Percentiles rank a stretch among this genome's conserved stretches.
These are phyloP conservation scores for Phrixothrix hirtus DNA, from an alignment of 2,888 invertebrate species.

Conservation along the genomic window DNA sequence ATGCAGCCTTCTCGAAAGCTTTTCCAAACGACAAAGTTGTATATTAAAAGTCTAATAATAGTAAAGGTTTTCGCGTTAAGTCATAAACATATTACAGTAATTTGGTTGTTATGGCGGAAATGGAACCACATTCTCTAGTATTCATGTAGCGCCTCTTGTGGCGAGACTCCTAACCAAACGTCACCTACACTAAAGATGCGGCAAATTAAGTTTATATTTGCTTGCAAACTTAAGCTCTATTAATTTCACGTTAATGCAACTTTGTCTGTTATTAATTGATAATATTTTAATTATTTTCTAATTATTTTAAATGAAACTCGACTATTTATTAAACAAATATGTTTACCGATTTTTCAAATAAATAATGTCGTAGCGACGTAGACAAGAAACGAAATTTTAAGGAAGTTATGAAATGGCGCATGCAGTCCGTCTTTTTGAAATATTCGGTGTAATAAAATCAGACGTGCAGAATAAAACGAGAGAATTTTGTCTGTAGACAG, in stretches of 20 bases:
- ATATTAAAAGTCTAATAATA: conserved; percentile 20
- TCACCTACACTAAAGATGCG: conserved; percentile 43
- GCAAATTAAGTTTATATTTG: conserved; percentile 42
- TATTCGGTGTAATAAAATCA: conserved; percentile 31
- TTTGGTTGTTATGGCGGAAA: conserved; percentile 28
- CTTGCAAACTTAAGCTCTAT: conserved; percentile 39
- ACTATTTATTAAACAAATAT: too few species aligned
- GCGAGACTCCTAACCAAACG: conserved; percentile 36
- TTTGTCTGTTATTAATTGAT: conserved; percentile 22
- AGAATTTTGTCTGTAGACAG: conserved; percentile 39
- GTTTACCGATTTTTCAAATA: too few species aligned
- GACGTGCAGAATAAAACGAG: conserved; percentile 28
- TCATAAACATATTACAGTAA: conserved; percentile 24
- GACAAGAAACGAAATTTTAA: too few species aligned
- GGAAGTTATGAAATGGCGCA: too few species aligned
- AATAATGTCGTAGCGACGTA: too few species aligned
- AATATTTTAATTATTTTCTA: conserved; percentile 12
- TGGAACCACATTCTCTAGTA: conserved; percentile 34
- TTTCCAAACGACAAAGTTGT: not conserved
- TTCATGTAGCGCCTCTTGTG: conserved; percentile 38
- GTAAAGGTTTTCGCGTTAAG: conserved; percentile 16
- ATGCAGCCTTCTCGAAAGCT: not conserved
- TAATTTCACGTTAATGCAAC: conserved; percentile 37
- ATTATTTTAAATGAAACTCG: too few species aligned
- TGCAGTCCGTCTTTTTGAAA: conserved; percentile 19